Base-by-base conservation (phyloP, 2,888 invertebrate species). In the Brassicogethes aeneus region DNA sequence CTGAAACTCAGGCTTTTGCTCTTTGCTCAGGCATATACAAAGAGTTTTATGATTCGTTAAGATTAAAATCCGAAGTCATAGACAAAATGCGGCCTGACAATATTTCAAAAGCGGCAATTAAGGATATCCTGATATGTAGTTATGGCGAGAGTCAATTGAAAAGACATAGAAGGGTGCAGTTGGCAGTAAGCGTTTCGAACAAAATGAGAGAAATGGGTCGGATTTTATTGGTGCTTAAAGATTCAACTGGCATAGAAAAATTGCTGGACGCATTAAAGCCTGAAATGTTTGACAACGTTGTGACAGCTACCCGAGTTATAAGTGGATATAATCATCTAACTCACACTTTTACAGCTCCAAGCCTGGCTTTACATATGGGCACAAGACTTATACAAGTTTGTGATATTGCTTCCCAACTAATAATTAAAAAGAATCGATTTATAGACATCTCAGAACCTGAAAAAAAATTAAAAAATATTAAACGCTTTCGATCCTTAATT, bases 71-170 rank as follows among this genome's bases (percentile, higher is more conserved):
- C 5, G 23, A 23, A 23, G 23, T 23, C 5, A 5, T 23, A 10
- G 23, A 23, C 10, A 16, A 29, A 16, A 44, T 41, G 44, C 31
- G 40, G 16, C 17, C 13, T 29, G 44, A 44, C 17, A 36, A 41
- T 10, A 39, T 44, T 36, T 42, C 42, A n/a, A 41, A 38, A 35
- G n/a, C 17, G 3, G 44, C 36, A 7, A 44, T 41, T 16, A 17
- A 13, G 3, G 41, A 41, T 31, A 3, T 35, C 8, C 30, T 44
- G 2, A 44, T 44, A 16, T 44, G 44, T 15, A 39, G 36, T n/a
- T n/a, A n/a, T n/a, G n/a, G n/a, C n/a, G n/a, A n/a, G 12, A 37
- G 37, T 31, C 36, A 17, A 37, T 29, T 42, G 5, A 33, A 17
- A 32, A 45, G 39, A 14, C 45, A 45, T 32, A 38, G 32, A 16